These are phyloP conservation scores for Lasioglossum leucozonium DNA, from an alignment of 2,888 invertebrate species.

Conservation along the genomic window DNA sequence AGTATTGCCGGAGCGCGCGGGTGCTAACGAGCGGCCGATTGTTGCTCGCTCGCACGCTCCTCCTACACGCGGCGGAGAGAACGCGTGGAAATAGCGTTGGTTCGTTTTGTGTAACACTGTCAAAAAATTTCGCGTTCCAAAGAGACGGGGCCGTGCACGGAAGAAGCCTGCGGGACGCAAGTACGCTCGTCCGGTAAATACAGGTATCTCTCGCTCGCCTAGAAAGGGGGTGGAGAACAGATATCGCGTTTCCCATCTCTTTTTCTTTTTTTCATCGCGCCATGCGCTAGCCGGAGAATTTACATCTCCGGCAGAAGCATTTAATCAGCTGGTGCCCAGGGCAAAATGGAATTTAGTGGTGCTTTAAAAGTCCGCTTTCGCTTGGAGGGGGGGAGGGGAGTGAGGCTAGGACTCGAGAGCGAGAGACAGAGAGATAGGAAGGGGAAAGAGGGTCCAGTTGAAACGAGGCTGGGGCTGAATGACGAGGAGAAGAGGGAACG, in stretches of 20 bases:
- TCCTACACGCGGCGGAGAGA: neutral
- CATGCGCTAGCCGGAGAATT: slow-evolving; percentile 66
- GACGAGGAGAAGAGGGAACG: slow-evolving; percentile 30
- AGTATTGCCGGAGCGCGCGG: neutral
- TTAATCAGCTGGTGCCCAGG: slow-evolving; percentile 71
- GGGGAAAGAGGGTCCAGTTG: neutral
- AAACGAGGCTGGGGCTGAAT: neutral
- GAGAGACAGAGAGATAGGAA: too few species aligned
- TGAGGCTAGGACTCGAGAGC: too few species aligned
- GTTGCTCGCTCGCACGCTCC: neutral
- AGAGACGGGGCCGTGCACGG: neutral
- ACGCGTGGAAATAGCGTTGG: neutral
- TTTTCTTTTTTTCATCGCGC: slow-evolving; percentile 64
- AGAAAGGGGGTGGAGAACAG: neutral
- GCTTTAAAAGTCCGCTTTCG: slow-evolving; percentile 65
- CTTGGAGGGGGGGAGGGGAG: neutral
- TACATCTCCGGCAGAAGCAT: slow-evolving; percentile 72
- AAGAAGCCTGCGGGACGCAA: neutral
- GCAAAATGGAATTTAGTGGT: slow-evolving; percentile 68
- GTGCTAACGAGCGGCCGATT: slow-evolving; percentile 48
- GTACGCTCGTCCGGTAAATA: slow-evolving; percentile 9
- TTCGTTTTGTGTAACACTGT: neutral
- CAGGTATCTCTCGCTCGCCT: slow-evolving; percentile 2
- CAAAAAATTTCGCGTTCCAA: neutral
- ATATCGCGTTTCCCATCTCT: slow-evolving; percentile 44